Evolutionary conservation across 2,888 invertebrate genomes (phyloP).

Genomic region (Pyrrhosoma nymphula): DNA sequence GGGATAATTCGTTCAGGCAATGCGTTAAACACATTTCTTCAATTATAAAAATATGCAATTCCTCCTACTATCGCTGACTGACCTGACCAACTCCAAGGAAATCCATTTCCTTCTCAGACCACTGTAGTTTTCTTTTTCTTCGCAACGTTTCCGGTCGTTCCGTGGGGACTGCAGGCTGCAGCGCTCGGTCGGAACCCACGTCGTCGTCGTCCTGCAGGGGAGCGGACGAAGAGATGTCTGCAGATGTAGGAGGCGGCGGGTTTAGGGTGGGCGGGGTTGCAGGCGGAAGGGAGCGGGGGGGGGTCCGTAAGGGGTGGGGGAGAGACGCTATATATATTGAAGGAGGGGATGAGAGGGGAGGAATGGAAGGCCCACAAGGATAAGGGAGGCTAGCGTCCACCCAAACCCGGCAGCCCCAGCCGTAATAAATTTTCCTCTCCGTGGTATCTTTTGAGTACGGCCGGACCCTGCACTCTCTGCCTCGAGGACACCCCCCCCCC

Average conservation of each 20-base stretch:
- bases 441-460: constrained; percentile 65
- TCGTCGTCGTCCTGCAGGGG: neutral
- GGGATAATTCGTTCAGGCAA: too few species aligned
- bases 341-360: neutral
- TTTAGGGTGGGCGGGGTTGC: neutral
- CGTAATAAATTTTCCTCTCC: constrained; percentile 67
- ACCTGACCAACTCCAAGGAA: too few species aligned
- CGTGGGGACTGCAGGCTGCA: neutral
- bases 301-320: constrained; percentile 74
- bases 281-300: constrained; percentile 25
- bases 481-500: constrained; percentile 69
- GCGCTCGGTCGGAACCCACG: neutral
- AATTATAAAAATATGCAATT: too few species aligned
- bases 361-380: constrained; percentile 12
- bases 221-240: neutral
- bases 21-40: too few species aligned
- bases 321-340: constrained; percentile 24
- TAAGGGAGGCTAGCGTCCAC: constrained; percentile 29
- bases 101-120: too few species aligned
- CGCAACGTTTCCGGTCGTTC: neutral
- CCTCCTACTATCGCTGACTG: too few species aligned
- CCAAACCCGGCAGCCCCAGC: constrained; percentile 27
- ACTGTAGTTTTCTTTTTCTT: neutral
- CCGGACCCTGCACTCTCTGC: constrained; percentile 43
- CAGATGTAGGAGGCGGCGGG: constrained; percentile 61